A percentile compares a stretch with the other conserved stretches of the same genome.
Conservation (phyloP, 30 jellyfish, hydroid and myxozoan genomes). For the Chironex yamaguchii region DNA sequence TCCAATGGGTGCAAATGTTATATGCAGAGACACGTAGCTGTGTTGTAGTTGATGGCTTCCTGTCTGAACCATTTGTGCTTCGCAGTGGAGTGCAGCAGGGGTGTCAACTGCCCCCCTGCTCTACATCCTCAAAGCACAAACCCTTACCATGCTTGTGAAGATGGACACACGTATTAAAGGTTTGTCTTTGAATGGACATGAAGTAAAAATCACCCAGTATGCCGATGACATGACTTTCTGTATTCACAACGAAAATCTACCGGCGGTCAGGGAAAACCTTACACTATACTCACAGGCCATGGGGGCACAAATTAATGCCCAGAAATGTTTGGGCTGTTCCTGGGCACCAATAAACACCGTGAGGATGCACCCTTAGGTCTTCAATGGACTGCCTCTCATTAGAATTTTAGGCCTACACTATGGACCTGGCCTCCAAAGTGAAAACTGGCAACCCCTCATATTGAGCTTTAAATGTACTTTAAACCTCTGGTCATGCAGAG, state of each 20-base stretch:
- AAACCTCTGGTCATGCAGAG: background rate
- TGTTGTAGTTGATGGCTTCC: too few species aligned
- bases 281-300: background rate
- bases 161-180: background rate
- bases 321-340: constrained; percentile 1
- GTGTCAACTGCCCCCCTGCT: constrained; percentile 50
- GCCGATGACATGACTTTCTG: constrained; percentile 40
- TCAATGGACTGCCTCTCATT: background rate
- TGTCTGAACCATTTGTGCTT: too few species aligned
- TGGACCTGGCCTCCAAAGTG: background rate
- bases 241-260: background rate
- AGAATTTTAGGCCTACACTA: background rate
- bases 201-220: constrained; percentile 8
- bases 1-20: too few species aligned
- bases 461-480: background rate
- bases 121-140: constrained; percentile 1
- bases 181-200: too few species aligned
- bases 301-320: background rate
- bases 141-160: background rate
- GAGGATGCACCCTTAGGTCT: background rate
- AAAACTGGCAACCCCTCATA: background rate
- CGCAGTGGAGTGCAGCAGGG: constrained; percentile 54
- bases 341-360: background rate
- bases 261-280: background rate
- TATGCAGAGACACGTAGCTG: too few species aligned